phyloP scores from a whole-genome alignment of 2,888 invertebrate species.

The Chrysotoxum bicinctum region DNA sequence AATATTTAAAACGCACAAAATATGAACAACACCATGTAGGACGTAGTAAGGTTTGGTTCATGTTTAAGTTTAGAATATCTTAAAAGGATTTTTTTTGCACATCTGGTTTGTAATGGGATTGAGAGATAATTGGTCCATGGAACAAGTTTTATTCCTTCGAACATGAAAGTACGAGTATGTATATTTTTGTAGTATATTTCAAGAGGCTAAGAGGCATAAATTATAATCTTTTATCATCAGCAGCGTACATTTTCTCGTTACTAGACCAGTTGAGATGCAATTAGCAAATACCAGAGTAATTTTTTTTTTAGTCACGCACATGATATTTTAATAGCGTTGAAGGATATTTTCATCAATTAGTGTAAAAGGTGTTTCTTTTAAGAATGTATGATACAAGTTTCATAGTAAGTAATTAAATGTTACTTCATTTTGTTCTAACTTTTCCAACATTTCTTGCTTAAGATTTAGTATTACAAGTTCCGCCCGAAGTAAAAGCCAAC shows the following conservation, averaged over 20 bases:
- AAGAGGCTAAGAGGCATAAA: background rate
- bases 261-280: slow-evolving; percentile 32
- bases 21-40: background rate
- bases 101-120: background rate
- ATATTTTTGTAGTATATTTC: background rate
- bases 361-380: background rate
- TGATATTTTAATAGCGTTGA: background rate
- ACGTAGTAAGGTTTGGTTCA: background rate
- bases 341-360: background rate
- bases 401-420: no score
- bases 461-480: no score
- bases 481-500: no score
- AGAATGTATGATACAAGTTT: no score
- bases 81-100: background rate
- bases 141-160: slow-evolving; percentile 10
- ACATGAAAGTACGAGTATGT: slow-evolving; percentile 5
- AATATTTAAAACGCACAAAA: background rate
- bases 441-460: no score
- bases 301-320: slow-evolving; percentile 1
- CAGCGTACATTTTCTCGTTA: slow-evolving; percentile 9
- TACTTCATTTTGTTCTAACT: no score
- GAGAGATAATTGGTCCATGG: background rate
- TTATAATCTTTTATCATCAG: background rate
- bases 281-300: slow-evolving; percentile 11
- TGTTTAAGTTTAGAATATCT: slow-evolving; percentile 8